phyloP scores from a whole-genome alignment of 2,113 vertebrate genomes.

The Bagarius yarrelli region DNA sequence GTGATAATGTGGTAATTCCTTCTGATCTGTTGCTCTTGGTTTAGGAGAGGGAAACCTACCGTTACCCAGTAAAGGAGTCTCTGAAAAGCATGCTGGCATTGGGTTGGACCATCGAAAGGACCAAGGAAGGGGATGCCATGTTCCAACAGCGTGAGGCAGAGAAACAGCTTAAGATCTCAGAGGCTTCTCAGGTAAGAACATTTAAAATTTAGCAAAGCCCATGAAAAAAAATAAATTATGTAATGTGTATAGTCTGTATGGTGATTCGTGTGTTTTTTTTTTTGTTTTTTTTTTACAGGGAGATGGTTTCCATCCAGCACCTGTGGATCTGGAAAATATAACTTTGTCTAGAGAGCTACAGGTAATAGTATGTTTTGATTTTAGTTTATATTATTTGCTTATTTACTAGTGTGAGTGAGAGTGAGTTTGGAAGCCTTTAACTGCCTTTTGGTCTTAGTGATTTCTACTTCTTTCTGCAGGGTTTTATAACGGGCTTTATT shows the following conservation, averaged over 20 bases:
- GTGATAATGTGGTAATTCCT: not conserved
- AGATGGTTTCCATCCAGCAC: constrained; percentile 82
- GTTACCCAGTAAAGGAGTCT: constrained; percentile 92
- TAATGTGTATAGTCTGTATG: not conserved
- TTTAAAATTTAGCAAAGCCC: not conserved
- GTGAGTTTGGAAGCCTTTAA: not conserved
- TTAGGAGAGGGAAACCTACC: constrained; percentile 93
- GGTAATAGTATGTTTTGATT: constrained; percentile 68
- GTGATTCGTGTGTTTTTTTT: not conserved
- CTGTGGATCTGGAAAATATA: constrained; percentile 86
- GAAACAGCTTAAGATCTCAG: constrained; percentile 80
- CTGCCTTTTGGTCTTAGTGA: not conserved
- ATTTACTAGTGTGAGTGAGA: not conserved
- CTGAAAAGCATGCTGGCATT: constrained; percentile 92
- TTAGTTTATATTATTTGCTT: not conserved
- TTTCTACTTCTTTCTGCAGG: not conserved
- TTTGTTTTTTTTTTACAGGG: constrained; percentile 64
- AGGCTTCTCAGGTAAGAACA: constrained; percentile 75
- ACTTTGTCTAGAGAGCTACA: constrained; percentile 89
- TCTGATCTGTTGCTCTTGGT: constrained; percentile 37
- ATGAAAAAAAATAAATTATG: not conserved
- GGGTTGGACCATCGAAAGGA: constrained; percentile 90
- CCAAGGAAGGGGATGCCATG: constrained; percentile 85
- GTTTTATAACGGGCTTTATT: not conserved
- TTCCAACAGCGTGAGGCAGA: constrained; percentile 86